phyloP scores from a whole-genome alignment of 2,113 vertebrate genomes.

The Psephotus haematonotus region DNA sequence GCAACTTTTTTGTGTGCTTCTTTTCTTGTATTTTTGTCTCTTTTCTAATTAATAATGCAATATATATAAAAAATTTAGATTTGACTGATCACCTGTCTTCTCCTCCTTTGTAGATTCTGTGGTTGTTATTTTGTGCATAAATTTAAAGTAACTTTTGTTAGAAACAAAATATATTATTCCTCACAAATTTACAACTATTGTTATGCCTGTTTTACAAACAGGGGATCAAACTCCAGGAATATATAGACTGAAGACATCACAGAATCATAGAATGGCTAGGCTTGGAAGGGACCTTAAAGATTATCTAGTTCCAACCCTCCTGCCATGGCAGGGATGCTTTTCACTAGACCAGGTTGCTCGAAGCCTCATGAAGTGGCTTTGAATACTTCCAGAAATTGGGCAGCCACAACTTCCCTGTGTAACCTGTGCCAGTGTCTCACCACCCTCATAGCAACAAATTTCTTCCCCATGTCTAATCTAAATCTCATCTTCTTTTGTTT shows the following conservation, averaged over 20 bases:
- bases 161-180: not conserved
- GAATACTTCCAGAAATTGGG: not conserved
- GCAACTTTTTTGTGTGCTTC: not conserved
- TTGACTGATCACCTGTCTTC: constrained; percentile 2
- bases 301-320: not conserved
- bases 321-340: not conserved
- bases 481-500: not conserved
- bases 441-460: not conserved
- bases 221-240: not conserved
- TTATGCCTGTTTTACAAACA: not conserved
- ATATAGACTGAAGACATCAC: not conserved
- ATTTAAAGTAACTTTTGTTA: not conserved
- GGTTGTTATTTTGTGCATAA: not conserved
- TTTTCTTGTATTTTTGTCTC: constrained; percentile 2
- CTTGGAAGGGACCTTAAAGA: not conserved
- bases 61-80: constrained; percentile 16
- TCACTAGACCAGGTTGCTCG: not conserved
- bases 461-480: not conserved
- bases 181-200: not conserved
- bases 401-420: not conserved
- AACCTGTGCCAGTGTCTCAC: not conserved
- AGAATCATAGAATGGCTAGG: not conserved
- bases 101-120: not conserved
- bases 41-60: constrained; percentile 2
- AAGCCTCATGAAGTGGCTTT: not conserved